A percentile compares a stretch with the other conserved stretches of the same genome.
phyloP scores from a whole-genome alignment of 2,888 invertebrate genomes.

The Saturnia pavonia region DNA sequence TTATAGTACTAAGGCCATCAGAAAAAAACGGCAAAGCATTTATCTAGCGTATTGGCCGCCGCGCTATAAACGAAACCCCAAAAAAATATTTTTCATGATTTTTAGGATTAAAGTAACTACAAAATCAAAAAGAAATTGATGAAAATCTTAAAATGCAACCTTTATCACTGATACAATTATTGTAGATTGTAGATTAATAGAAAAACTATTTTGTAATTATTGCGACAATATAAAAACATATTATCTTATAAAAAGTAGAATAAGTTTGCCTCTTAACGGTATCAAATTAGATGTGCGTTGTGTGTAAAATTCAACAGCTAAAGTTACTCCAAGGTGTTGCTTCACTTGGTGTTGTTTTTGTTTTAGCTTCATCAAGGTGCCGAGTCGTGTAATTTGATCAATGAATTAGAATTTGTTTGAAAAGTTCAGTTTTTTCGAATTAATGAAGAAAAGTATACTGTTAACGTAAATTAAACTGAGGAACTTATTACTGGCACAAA shows the following conservation, averaged over 20 bases:
- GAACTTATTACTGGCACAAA: too few relatives aligned
- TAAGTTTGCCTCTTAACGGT: not conserved
- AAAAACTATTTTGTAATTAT: not conserved
- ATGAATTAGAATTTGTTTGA: constrained; percentile 2
- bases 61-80: too few relatives aligned
- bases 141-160: too few relatives aligned
- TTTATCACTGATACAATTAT: too few relatives aligned
- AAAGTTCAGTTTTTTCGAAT: not conserved
- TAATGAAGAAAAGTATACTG: not conserved
- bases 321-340: constrained; percentile 5
- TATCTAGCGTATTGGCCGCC: too few relatives aligned
- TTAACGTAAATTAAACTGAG: not conserved
- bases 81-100: too few relatives aligned
- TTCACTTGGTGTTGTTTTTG: constrained; percentile 1
- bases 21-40: too few relatives aligned
- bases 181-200: too few relatives aligned
- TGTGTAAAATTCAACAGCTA: constrained; percentile 3
- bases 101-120: too few relatives aligned
- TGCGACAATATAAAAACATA: not conserved
- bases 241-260: not conserved
- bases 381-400: constrained; percentile 9
- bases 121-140: too few relatives aligned
- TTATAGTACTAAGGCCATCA: too few relatives aligned
- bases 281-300: constrained; percentile 6
- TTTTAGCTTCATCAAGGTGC: not conserved